Conservation (phyloP, 2,113 vertebrate genomes). For the Caloenas nicobarica region DNA sequence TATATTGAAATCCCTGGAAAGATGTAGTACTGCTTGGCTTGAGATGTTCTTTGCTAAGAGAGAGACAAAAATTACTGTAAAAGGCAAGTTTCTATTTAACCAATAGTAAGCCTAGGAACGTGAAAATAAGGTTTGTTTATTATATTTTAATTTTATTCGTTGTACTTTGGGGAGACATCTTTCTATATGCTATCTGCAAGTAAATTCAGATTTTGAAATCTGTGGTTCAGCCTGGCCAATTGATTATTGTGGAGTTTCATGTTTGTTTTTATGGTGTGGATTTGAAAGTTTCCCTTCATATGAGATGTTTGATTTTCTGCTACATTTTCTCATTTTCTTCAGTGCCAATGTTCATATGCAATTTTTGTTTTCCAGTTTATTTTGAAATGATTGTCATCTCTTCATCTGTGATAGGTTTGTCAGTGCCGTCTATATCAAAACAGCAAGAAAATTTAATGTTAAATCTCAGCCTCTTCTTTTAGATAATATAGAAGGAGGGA, state of each 20-base stretch:
- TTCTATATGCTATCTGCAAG: background rate
- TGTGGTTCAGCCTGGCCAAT: background rate
- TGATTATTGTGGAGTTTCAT: background rate
- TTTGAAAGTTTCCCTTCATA: background rate
- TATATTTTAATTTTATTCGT: background rate
- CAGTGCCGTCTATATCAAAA: background rate
- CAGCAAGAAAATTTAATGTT: background rate
- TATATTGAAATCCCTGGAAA: constrained; percentile 14
- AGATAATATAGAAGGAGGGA: background rate
- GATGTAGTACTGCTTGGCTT: background rate
- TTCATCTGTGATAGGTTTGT: background rate
- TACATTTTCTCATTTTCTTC: background rate
- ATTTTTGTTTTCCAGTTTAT: background rate
- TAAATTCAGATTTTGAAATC: background rate
- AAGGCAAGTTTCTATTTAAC: background rate
- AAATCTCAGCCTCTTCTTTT: background rate
- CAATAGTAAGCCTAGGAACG: background rate
- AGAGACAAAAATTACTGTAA: background rate
- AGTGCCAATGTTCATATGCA: background rate
- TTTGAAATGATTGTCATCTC: background rate
- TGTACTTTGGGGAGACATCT: background rate
- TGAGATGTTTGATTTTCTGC: background rate
- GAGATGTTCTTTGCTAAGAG: background rate
- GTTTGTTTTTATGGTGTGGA: background rate
- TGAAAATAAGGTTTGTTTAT: background rate